Conservation (phyloP, 2,113 vertebrate genomes). For the Picathartes gymnocephalus region DNA sequence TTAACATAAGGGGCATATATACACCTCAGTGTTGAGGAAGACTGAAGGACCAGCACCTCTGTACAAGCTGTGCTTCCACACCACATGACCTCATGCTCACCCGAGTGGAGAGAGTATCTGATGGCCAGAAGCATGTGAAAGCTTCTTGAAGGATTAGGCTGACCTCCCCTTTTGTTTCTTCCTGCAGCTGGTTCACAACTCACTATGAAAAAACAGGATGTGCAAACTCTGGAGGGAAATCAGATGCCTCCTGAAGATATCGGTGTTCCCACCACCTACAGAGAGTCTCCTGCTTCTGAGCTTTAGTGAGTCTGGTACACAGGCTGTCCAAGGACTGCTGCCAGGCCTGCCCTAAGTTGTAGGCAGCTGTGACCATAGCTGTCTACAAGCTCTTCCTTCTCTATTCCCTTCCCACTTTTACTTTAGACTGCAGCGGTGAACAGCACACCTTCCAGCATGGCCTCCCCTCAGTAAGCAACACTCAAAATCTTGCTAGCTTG, state of each 20-base stretch:
- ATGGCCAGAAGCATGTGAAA: neutral
- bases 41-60: neutral
- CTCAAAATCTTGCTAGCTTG: neutral
- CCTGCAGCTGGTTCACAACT: neutral
- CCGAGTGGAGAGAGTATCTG: neutral
- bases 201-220: accelerated
- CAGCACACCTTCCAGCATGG: accelerated
- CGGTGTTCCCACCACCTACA: neutral
- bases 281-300: neutral
- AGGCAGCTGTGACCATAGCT: neutral
- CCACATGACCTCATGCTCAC: neutral
- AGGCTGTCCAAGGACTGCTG: neutral
- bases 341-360: neutral
- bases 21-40: neutral
- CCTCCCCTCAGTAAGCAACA: neutral
- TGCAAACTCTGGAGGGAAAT: neutral
- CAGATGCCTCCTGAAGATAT: neutral
- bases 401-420: neutral
- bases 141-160: neutral
- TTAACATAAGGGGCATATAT: neutral
- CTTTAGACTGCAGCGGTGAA: neutral
- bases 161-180: neutral
- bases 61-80: neutral
- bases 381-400: neutral
- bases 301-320: neutral